These are phyloP conservation scores for Xestia c-nigrum DNA, from an alignment of 2,888 invertebrate genomes.

Conservation along the genomic window DNA sequence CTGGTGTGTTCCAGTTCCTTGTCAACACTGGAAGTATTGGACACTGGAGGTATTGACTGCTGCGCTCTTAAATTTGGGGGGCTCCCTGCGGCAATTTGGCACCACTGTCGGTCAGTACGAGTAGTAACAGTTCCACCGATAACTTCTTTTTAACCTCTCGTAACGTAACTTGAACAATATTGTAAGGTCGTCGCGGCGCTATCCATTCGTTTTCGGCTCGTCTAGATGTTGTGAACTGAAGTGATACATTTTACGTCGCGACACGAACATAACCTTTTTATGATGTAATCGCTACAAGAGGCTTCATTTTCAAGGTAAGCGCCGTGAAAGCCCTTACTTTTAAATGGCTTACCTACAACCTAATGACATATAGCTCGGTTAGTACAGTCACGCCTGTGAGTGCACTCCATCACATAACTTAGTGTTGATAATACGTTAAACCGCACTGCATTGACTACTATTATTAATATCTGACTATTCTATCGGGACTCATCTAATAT, in stretches of 20 bases:
- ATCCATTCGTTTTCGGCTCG: slow-evolving; percentile 3
- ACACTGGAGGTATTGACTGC: not conserved
- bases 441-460: not conserved
- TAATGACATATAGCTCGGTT: not conserved
- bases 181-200: slow-evolving; percentile 1
- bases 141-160: slow-evolving; percentile 19
- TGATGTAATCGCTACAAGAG: slow-evolving; percentile 13
- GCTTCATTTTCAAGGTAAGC: slow-evolving; percentile 10
- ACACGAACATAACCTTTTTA: slow-evolving; percentile 18
- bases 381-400: not conserved
- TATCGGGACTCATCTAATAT: slow-evolving; percentile 3
- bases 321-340: not conserved
- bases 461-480: not conserved
- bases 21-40: not conserved
- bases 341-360: not conserved
- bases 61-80: not conserved
- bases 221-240: slow-evolving; percentile 9
- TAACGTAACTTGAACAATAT: slow-evolving; percentile 3
- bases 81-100: slow-evolving; percentile 20
- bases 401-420: not conserved
- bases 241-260: slow-evolving; percentile 14
- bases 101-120: not conserved
- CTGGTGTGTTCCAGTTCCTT: not conserved
- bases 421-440: not conserved
- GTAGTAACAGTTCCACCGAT: slow-evolving; percentile 4